Conservation (phyloP, 1,140 invertebrate species). For the Argopecten irradians region DNA sequence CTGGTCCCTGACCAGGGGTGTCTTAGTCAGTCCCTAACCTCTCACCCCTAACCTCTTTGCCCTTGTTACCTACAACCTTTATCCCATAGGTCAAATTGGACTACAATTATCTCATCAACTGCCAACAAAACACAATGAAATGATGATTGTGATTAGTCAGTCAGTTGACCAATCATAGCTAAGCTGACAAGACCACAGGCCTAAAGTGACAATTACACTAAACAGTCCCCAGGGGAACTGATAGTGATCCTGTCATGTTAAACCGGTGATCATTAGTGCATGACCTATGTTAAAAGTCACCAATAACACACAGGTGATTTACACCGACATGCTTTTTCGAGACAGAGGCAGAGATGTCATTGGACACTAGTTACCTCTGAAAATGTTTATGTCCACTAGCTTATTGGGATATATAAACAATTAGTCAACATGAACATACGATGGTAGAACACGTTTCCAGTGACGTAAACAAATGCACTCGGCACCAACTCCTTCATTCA, state of each 20-base stretch:
- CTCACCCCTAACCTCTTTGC: not conserved
- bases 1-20: too few species aligned
- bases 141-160: slow-evolving; percentile 11
- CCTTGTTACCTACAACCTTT: not conserved
- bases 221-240: not conserved
- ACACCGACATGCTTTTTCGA: not conserved
- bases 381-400: too few species aligned
- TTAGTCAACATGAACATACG: too few species aligned
- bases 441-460: too few species aligned
- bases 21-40: not conserved
- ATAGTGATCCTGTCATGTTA: not conserved
- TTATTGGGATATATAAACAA: too few species aligned
- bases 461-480: too few species aligned
- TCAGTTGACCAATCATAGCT: not conserved
- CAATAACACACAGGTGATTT: not conserved
- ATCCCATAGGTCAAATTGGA: too few species aligned
- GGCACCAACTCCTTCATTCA: too few species aligned
- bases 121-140: not conserved
- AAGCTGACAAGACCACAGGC: not conserved
- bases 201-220: slow-evolving; percentile 1
- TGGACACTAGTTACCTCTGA: too few species aligned
- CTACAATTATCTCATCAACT: not conserved
- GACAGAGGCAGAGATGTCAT: not conserved
- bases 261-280: not conserved
- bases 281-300: too few species aligned